phyloP scores from a whole-genome alignment of 2,113 vertebrate genomes.

The Haemorhous mexicanus region DNA sequence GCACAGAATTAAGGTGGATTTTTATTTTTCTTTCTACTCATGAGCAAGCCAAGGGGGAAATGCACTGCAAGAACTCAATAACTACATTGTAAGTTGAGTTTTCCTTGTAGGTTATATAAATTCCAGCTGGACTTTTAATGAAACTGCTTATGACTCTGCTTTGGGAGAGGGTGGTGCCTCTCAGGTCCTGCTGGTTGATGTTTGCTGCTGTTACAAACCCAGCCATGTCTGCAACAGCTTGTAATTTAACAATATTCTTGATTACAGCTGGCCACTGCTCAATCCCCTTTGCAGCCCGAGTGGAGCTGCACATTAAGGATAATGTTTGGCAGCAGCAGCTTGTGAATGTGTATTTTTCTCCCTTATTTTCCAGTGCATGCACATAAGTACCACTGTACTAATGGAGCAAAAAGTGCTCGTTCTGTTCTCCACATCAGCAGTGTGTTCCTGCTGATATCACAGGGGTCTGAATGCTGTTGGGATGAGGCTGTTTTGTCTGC shows the following conservation, averaged over 20 bases:
- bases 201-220: not conserved
- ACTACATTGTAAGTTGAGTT: not conserved
- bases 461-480: not conserved
- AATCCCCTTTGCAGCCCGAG: not conserved
- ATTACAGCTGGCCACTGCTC: constrained; percentile 13
- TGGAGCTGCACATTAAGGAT: not conserved
- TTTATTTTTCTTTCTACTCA: not conserved
- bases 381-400: not conserved
- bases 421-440: not conserved
- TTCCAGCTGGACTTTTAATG: not conserved
- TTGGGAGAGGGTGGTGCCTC: not conserved
- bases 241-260: constrained; percentile 37
- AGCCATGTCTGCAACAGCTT: constrained; percentile 2
- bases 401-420: not conserved
- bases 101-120: not conserved
- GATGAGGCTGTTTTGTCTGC: constrained; percentile 1
- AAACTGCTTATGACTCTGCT: not conserved
- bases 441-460: fast-evolving
- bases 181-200: not conserved
- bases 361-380: not conserved
- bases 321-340: not conserved
- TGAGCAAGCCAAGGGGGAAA: not conserved
- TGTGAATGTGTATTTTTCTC: not conserved
- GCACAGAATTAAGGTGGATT: not conserved
- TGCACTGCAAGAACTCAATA: not conserved